Evolutionary conservation across 2,888 invertebrate genomes (phyloP), one percentile per base, ranked within the genome.

Genomic region (Alcis repandata): DNA sequence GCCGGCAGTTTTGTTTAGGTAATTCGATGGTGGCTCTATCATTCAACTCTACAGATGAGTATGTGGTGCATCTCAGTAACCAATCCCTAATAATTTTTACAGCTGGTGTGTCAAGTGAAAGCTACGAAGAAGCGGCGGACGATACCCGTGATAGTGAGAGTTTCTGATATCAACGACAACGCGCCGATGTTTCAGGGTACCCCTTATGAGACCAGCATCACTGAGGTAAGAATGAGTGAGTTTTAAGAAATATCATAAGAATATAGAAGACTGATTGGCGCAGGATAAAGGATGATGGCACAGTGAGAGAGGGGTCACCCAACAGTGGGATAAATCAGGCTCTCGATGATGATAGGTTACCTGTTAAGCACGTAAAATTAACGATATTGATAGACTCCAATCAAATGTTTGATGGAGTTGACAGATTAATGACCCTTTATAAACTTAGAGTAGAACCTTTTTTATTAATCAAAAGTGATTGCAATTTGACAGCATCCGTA

Each of bases 151-250:
- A 97, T 98, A 84, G 97, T 98, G 73, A 94, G 98, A 89, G 97
- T 98, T 78, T 97, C 97, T 40, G 98, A 98, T 91, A 95, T 98
- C 85, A 98, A 98, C 85, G 98, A 98, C 90, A 98, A 98, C 89
- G 95, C 96, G 58, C 98, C 98, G 32, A 94, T 95, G 80, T 98
- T 98, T 90, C 94, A 96, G 83, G 96, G 96, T 82, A 96, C 96
- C 66, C 97, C 98, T 51, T 98, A 98, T 85, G 96, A 96, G 88
- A 95, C 97, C 63, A 96, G 95, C 69, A 96, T 98, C 73, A 96
- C 98, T 33, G 98, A 98, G 96, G 98, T 98, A 4, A 38, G 52
- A 7, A 46, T 8, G 3, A 15, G n/a, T n/a, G 15, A 6, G 4
- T 15, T 15, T 6, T 15, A 2, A 6, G 10, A n/a, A 15, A 40